A percentile compares a stretch with the other conserved stretches of the same genome.
Evolutionary conservation across 2,113 vertebrate species (phyloP).

Genomic region (Lontra canadensis): DNA sequence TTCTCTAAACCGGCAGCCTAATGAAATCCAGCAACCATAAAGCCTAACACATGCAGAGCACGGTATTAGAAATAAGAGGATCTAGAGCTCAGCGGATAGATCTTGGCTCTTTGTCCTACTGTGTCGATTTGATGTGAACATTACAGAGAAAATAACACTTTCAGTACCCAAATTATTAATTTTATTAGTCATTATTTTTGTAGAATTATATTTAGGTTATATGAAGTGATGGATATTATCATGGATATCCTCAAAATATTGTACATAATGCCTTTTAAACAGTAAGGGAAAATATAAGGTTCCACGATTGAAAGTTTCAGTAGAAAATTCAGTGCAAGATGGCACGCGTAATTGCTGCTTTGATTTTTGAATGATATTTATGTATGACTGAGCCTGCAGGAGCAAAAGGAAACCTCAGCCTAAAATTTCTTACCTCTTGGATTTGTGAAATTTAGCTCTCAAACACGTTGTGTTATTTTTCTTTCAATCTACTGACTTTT

Average conservation of each 20-base stretch:
- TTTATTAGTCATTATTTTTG: not conserved
- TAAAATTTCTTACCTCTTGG: not conserved
- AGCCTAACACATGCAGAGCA: not conserved
- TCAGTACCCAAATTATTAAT: not conserved
- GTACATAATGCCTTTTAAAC: not conserved
- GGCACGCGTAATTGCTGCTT: not conserved
- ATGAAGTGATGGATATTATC: not conserved
- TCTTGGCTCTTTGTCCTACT: not conserved
- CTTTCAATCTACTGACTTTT: not conserved
- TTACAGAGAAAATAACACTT: not conserved
- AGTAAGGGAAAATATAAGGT: not conserved
- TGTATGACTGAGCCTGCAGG: not conserved
- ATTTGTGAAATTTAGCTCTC: not conserved
- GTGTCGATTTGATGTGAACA: not conserved
- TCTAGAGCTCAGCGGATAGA: not conserved
- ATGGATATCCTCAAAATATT: not conserved
- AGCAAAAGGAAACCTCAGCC: not conserved
- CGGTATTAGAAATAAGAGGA: not conserved
- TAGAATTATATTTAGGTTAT: not conserved
- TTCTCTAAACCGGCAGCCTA: not conserved
- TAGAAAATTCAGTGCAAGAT: not conserved
- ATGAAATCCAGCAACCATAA: not conserved
- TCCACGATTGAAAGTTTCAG: not conserved
- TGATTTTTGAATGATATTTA: not conserved
- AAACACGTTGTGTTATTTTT: not conserved